phyloP scores from a whole-genome alignment of 2,113 vertebrate genomes.

The Pseudopipra pipra region DNA sequence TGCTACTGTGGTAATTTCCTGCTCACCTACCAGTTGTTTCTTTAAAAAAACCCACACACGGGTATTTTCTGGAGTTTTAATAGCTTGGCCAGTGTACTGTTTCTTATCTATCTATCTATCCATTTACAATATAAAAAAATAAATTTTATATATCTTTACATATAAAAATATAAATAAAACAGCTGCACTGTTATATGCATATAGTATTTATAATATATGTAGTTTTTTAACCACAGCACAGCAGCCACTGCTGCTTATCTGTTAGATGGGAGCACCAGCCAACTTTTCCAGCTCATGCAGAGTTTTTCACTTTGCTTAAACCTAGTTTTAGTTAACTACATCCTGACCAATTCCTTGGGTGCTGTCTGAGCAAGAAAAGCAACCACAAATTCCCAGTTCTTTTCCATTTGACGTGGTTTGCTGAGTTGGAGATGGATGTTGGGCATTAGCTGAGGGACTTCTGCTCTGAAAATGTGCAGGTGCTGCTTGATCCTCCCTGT shows the following conservation, averaged over 20 bases:
- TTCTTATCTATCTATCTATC: not conserved
- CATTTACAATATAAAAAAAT: not conserved
- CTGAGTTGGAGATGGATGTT: not conserved
- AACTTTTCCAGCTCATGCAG: not conserved
- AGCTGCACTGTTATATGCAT: not conserved
- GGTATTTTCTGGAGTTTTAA: not conserved
- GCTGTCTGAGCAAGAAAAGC: not conserved
- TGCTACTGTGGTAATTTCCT: not conserved
- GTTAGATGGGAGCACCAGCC: not conserved
- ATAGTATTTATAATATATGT: not conserved
- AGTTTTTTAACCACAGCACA: not conserved
- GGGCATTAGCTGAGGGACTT: not conserved
- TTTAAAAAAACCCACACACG: not conserved
- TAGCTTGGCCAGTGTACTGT: not conserved
- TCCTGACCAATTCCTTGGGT: not conserved
- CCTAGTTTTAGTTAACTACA: not conserved
- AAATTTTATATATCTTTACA: not conserved
- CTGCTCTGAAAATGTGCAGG: not conserved
- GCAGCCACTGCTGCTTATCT: not conserved
- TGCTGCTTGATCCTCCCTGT: not conserved
- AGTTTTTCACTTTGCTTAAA: not conserved
- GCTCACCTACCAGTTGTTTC: not conserved
- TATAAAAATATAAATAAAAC: not conserved
- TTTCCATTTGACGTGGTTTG: not conserved
- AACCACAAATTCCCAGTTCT: not conserved